Evolutionary conservation across 1,140 invertebrate species (phyloP).

Genomic region (Pissodes strobi): DNA sequence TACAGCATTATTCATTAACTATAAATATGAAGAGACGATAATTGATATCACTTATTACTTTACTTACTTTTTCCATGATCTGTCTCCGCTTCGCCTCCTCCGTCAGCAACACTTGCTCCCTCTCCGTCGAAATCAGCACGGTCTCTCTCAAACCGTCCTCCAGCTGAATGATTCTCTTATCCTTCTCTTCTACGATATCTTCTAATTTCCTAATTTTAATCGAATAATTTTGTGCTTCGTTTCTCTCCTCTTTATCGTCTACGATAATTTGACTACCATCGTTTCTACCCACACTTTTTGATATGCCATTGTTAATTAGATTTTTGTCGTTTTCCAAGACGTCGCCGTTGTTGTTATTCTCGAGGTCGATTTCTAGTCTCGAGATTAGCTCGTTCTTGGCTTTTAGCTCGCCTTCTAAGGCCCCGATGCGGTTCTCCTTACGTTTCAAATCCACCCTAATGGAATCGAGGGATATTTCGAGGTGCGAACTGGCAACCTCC

Average conservation of each 20-base stretch:
- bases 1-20: no score
- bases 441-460: slow-evolving; percentile 9
- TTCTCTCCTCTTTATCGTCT: neutral
- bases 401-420: slow-evolving; percentile 30
- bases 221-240: neutral
- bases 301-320: slow-evolving; percentile 16
- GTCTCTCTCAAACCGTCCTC: slow-evolving; percentile 77
- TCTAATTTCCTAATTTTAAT: slow-evolving; percentile 29
- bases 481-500: neutral
- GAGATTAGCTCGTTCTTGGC: slow-evolving; percentile 36
- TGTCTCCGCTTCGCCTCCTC: slow-evolving; percentile 65
- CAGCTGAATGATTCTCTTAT: slow-evolving; percentile 71
- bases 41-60: no score
- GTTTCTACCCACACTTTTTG: neutral
- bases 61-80: slow-evolving; percentile 66
- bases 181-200: slow-evolving; percentile 29
- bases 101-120: slow-evolving; percentile 65
- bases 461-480: neutral
- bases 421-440: slow-evolving; percentile 18
- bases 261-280: neutral
- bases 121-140: slow-evolving; percentile 66
- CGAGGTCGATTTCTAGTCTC: slow-evolving; percentile 37
- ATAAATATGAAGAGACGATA: no score
- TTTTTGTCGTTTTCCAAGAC: slow-evolving; percentile 41
- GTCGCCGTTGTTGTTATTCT: slow-evolving; percentile 24